Conservation (phyloP, 2,888 invertebrate species). For the Tenthredo notha region DNA sequence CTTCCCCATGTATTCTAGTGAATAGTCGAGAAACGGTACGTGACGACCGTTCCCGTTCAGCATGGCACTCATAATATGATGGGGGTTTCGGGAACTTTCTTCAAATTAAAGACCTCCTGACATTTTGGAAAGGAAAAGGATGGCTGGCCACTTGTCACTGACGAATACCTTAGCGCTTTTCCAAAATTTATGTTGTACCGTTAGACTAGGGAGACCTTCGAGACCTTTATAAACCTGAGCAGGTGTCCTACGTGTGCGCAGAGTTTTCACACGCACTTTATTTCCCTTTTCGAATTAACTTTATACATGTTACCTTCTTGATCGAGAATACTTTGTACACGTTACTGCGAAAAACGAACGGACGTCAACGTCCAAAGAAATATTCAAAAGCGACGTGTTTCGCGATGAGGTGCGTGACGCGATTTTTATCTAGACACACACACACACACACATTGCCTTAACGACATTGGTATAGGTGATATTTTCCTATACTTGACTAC, state of each 20-base stretch:
- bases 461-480: background rate
- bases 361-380: slow-evolving; percentile 34
- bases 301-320: background rate
- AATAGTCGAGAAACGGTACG: background rate
- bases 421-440: slow-evolving; percentile 30
- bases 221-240: slow-evolving; percentile 42
- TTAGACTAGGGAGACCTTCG: slow-evolving; percentile 19
- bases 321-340: slow-evolving; percentile 38
- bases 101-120: slow-evolving; percentile 39
- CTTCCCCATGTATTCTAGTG: background rate
- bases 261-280: slow-evolving; percentile 41
- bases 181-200: slow-evolving; percentile 41
- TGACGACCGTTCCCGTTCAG: background rate
- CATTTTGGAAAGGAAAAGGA: slow-evolving; percentile 23
- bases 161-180: slow-evolving; percentile 34
- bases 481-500: background rate
- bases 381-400: slow-evolving; percentile 36
- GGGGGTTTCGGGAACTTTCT: background rate
- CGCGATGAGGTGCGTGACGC: slow-evolving; percentile 39
- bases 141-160: slow-evolving; percentile 46
- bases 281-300: slow-evolving; percentile 34
- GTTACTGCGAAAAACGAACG: background rate
- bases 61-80: slow-evolving; percentile 2
- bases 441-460: background rate
- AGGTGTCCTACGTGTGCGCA: slow-evolving; percentile 34